Evolutionary conservation across 2,888 invertebrate species (phyloP), one percentile per base, ranked within the genome.

Genomic region (Keiferia lycopersicella): DNA sequence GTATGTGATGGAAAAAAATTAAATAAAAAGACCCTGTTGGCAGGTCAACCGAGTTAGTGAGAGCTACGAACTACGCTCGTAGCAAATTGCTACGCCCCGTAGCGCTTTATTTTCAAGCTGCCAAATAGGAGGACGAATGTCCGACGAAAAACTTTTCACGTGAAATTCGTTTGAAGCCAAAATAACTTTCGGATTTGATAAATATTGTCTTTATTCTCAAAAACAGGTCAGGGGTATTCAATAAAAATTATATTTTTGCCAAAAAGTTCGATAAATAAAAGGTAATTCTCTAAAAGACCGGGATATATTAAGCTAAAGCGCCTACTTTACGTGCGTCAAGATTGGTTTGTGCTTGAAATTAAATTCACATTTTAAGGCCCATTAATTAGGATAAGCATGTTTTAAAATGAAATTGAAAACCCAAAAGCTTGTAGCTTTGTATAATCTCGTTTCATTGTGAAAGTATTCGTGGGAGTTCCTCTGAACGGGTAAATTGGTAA

Each of bases 31-130:
- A n/a, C 14, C 10, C 34, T 56, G 56, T 56, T 56, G n/a, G 30
- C 53, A 30, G 53, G 53, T 53, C 53, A 2, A 50, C 4, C 48
- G 20, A 22, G 20, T 51, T 50, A 50, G 51, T 11, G 30, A n/a
- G 56, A 26, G 56, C 61, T 48, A 34, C 61, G 50, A 34, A 61
- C 61, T 50, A 50, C 61, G 48, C 56, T 34, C 61, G 61, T 61
- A 61, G 61, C 61, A 61, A 61, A n/a, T 61, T 61, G 50, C 61
- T 61, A 61, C 61, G 61, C 50, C 34, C 12, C 60, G 61, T 61
- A 61, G 61, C 61, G 22, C 50, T 18, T 11, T 45, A 61, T 48
- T 61, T 53, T 34, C 14, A 34, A 30, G 18, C 26, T 34, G 50
- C 50, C 34, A 61, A 61, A 61, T 48, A 61, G 50, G 39, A 22